A percentile compares a stretch with the other conserved stretches of the same genome.
Evolutionary conservation across 2,797 vertebrate species (phyloP).

Genomic region (Alcedo atthis): DNA sequence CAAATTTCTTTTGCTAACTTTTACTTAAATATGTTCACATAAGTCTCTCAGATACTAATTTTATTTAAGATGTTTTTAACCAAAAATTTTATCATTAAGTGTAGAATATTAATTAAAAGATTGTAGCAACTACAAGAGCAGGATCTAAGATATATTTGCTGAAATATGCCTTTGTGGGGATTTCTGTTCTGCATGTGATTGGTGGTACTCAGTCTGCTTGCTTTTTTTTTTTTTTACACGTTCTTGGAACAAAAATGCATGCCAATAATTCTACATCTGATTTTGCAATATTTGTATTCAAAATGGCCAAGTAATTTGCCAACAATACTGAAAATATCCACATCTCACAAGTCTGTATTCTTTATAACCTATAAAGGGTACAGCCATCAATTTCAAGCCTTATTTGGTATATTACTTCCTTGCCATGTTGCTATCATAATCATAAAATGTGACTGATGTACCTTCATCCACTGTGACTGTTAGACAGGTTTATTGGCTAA

Average conservation of each 20-base stretch:
- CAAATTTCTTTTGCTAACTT: not conserved
- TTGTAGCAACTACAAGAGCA: not conserved
- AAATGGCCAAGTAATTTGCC: not conserved
- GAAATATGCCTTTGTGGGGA: not conserved
- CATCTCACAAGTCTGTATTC: not conserved
- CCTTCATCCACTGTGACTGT: not conserved
- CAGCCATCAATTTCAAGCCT: conserved; percentile 15
- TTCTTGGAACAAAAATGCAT: not conserved
- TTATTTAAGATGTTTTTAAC: not conserved
- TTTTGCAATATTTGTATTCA: not conserved
- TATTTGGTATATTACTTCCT: conserved; percentile 33
- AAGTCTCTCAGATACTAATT: not conserved
- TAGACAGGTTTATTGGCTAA: conserved; percentile 38
- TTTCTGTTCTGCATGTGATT: not conserved
- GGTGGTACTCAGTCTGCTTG: not conserved
- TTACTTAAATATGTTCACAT: not conserved
- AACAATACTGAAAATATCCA: not conserved
- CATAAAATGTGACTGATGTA: conserved; percentile 41
- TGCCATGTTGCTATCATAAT: not conserved
- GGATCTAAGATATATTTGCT: not conserved
- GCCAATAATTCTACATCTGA: not conserved
- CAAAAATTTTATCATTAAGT: not conserved
- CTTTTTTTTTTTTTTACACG: not conserved
- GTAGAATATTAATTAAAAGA: not conserved
- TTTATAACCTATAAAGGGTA: not conserved